phyloP scores from a whole-genome alignment of 2,113 vertebrate genomes.

The Eonycteris spelaea region DNA sequence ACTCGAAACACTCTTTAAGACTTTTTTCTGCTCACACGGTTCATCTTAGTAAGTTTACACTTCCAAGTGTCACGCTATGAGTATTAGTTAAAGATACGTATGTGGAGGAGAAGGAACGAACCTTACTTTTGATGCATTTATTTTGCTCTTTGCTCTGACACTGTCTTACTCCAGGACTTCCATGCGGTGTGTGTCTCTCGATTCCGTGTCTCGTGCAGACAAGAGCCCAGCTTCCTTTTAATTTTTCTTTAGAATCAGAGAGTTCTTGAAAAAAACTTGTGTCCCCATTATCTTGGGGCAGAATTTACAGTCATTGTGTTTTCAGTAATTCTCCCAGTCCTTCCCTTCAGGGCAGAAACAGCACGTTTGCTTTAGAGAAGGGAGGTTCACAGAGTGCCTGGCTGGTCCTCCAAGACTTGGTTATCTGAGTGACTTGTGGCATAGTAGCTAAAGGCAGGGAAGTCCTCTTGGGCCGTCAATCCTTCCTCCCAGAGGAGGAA shows the following conservation, averaged over 20 bases:
- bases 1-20: not conserved
- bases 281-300: not conserved
- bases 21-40: not conserved
- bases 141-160: not conserved
- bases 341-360: not conserved
- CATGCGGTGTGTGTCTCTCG: not conserved
- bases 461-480: not conserved
- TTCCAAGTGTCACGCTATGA: not conserved
- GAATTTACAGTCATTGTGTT: not conserved
- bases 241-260: not conserved
- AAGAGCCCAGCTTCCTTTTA: slow-evolving; percentile 4
- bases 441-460: not conserved
- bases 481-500: not conserved
- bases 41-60: not conserved
- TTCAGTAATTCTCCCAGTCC: not conserved
- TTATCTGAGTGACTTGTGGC: accelerated
- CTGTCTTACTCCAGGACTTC: not conserved
- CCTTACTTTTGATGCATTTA: not conserved
- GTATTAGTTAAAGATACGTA: not conserved
- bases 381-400: not conserved
- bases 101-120: not conserved
- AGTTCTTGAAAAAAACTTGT: not conserved
- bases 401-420: not conserved
- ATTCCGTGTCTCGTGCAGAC: not conserved
- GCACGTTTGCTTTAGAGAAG: accelerated